Percentiles rank a stretch among this genome's conserved stretches.
phyloP scores from a whole-genome alignment of 2,888 invertebrate genomes.

The Trichacis sp. region DNA sequence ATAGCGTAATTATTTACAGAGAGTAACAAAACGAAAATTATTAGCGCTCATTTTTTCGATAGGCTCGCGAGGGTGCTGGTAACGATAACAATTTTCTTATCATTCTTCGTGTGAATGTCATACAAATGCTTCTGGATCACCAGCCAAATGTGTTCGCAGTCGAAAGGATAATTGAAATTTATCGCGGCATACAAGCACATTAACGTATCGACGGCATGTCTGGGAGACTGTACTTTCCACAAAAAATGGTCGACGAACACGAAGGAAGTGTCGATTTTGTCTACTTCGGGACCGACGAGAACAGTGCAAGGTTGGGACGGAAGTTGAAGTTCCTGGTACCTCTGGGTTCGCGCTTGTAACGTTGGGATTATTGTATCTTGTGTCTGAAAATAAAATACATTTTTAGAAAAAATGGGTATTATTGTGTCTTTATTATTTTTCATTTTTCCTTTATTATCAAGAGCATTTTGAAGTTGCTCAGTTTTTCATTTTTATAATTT shows the following conservation, averaged over 20 bases:
- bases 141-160: conserved; percentile 39
- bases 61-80: conserved; percentile 36
- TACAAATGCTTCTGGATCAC: conserved; percentile 31
- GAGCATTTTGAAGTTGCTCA: no score
- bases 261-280: conserved; percentile 23
- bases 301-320: conserved; percentile 32
- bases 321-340: conserved; percentile 27
- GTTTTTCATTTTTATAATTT: no score
- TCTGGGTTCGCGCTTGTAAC: conserved; percentile 27
- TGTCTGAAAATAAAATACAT: conserved; percentile 15
- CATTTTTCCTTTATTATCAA: no score
- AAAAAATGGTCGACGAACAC: conserved; percentile 22
- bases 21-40: neutral
- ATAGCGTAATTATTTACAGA: no score
- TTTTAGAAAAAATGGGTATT: neutral
- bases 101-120: conserved; percentile 28
- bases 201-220: conserved; percentile 24
- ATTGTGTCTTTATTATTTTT: no score
- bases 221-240: conserved; percentile 23
- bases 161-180: conserved; percentile 33
- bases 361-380: conserved; percentile 19
- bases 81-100: conserved; percentile 33
- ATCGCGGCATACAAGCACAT: conserved; percentile 30
- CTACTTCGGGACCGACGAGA: conserved; percentile 24
- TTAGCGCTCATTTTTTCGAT: neutral